Evolutionary conservation across 2,888 invertebrate genomes (phyloP).

Genomic region (Atethmia centrago): DNA sequence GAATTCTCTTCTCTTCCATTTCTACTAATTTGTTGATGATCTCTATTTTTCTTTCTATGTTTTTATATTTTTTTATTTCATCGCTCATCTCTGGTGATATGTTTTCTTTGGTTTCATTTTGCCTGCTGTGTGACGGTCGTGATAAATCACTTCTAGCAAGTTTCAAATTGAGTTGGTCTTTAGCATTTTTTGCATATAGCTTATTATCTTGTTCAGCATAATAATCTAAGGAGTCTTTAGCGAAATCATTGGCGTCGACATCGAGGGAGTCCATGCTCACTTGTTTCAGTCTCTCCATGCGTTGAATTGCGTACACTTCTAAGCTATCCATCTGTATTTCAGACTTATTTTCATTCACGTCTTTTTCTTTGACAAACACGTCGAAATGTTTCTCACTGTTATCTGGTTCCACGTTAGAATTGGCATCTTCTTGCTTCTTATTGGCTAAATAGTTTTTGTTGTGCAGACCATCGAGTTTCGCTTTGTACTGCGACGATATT

Average conservation of each 20-base stretch:
- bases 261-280: slow-evolving; percentile 89
- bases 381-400: slow-evolving; percentile 90
- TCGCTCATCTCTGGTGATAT: slow-evolving; percentile 83
- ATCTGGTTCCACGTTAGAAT: slow-evolving; percentile 85
- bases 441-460: slow-evolving; percentile 84
- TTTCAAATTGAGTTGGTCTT: slow-evolving; percentile 81
- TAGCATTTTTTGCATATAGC: slow-evolving; percentile 77
- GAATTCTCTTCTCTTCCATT: slow-evolving; percentile 92
- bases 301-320: slow-evolving; percentile 89
- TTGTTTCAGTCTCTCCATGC: slow-evolving; percentile 84
- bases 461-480: slow-evolving; percentile 87
- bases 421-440: slow-evolving; percentile 81
- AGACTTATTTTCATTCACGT: slow-evolving; percentile 91
- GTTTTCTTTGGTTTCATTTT: slow-evolving; percentile 83
- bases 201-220: slow-evolving; percentile 87
- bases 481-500: slow-evolving; percentile 89
- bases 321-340: slow-evolving; percentile 91
- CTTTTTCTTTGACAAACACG: slow-evolving; percentile 91
- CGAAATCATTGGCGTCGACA: slow-evolving; percentile 85
- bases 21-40: slow-evolving; percentile 93
- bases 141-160: slow-evolving; percentile 77
- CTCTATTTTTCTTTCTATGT: slow-evolving; percentile 93
- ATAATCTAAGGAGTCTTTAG: slow-evolving; percentile 88
- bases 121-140: slow-evolving; percentile 75
- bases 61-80: slow-evolving; percentile 91